A percentile compares a stretch with the other conserved stretches of the same genome.
Conservation (phyloP, 2,888 invertebrate genomes). For the Tryphoninae sp. region DNA sequence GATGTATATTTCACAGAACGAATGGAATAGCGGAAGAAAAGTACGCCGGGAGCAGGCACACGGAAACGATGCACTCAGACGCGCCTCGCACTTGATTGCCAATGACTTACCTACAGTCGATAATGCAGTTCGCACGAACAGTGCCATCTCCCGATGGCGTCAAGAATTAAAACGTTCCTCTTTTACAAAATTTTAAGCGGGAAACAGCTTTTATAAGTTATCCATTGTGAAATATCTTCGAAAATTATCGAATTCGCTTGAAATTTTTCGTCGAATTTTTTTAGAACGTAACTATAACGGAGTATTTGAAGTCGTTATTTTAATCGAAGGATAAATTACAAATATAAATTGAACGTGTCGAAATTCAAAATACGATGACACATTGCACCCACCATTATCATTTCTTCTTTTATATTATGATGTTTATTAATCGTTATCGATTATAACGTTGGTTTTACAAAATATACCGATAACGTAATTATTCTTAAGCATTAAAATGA, state of each 20-base stretch:
- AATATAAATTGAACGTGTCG: conserved; percentile 45
- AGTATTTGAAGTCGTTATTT: too few relatives aligned
- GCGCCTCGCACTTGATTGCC: neutral
- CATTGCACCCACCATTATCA: neutral
- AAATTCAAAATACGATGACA: neutral
- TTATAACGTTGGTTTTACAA: conserved; percentile 75
- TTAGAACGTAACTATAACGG: too few relatives aligned
- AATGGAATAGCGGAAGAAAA: neutral
- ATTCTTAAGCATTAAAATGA: conserved; percentile 72
- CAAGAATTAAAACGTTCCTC: neutral
- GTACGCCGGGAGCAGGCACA: conserved; percentile 44
- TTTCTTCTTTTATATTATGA: conserved; percentile 59
- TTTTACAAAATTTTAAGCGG: neutral
- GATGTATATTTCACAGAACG: neutral
- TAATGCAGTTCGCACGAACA: neutral
- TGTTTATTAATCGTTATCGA: conserved; percentile 75
- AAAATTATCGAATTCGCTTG: too few relatives aligned
- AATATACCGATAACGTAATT: conserved; percentile 77
- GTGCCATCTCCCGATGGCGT: neutral
- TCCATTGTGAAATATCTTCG: too few relatives aligned
- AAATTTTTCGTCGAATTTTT: too few relatives aligned
- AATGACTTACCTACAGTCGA: neutral
- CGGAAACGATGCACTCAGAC: neutral
- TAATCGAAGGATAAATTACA: neutral
- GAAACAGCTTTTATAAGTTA: too few relatives aligned